Base-by-base conservation (phyloP, 1,140 invertebrate genomes). In the Tetraneura akinire region DNA sequence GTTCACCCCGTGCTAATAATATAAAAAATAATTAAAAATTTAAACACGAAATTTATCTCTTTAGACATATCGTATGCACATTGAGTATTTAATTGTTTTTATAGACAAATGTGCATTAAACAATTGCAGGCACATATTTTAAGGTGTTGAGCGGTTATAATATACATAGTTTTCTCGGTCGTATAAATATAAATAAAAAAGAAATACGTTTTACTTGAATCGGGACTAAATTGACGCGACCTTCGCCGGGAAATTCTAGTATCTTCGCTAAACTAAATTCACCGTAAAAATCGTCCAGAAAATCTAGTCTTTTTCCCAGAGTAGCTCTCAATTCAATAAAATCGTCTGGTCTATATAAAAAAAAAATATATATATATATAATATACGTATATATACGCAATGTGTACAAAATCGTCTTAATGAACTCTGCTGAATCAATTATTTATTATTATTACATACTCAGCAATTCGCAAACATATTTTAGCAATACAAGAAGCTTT, bases 261-360 rank as follows among this genome's bases (percentile, higher is more conserved):
- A 78, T 57, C 47, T 60, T 57, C 9, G 55, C 74, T 9, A 78
- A 62, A 29, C 74, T 57, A 26, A 62, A 78, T 47, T 78, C 55
- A 3, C 74, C 74, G 21, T 78, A 78, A 10, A 16, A 62, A 10
- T 11, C 26, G 13, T 78, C 74, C 42, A 78, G 16, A 45, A 60
- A 60, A 26, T 78, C 21, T 26, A 78, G 47, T 47, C 55, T 21
- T 0, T 60, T 10, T 16, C 55, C 42, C 37, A 78, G 47, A 1
- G 18, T 18, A 5, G 32, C 37, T 9, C 74, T 78, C 32, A 78
- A 11, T 4, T 47, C 74, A 29, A 57, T 57, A 9, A 57, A 57
- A 3, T 78, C 74, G 37, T 57, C 21, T n/a, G 42, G 21, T 11
- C 74, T 78, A 8, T 78, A 8, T 4, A 0, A 71, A 10, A 18